phyloP scores from a whole-genome alignment of 2,113 vertebrate species.

The Petroica traversi region DNA sequence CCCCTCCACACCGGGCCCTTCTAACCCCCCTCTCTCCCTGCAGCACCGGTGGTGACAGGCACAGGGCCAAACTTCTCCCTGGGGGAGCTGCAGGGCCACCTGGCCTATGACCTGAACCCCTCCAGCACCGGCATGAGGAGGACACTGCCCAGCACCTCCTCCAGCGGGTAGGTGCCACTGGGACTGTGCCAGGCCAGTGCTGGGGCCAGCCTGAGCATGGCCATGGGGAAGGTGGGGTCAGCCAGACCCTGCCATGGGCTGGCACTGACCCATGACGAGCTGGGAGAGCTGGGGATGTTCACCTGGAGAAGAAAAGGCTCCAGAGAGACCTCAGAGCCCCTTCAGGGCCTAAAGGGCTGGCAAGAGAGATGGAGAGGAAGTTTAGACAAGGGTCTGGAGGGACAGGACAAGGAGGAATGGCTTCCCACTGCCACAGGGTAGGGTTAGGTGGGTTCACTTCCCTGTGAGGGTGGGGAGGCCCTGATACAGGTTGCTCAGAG shows the following conservation, averaged over 20 bases:
- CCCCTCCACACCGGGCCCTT: not conserved
- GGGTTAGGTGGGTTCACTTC: not conserved
- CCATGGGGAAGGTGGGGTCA: rapidly evolving
- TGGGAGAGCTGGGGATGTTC: not conserved
- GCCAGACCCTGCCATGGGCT: rapidly evolving
- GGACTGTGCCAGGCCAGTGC: rapidly evolving
- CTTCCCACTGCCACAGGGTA: not conserved
- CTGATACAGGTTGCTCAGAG: not conserved
- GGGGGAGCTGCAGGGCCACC: conserved; percentile 94
- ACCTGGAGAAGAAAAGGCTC: not conserved
- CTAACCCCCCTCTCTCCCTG: not conserved
- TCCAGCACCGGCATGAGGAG: conserved; percentile 89
- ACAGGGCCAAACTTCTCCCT: conserved; percentile 93
- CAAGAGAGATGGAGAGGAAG: not conserved
- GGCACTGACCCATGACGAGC: not conserved
- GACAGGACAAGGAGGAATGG: not conserved
- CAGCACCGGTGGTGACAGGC: conserved; percentile 92
- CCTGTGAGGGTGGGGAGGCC: rapidly evolving
- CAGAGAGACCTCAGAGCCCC: not conserved
- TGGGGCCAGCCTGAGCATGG: rapidly evolving
- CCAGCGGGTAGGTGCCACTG: conserved; percentile 82
- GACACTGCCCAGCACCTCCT: conserved; percentile 92
- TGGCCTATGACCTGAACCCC: conserved; percentile 96
- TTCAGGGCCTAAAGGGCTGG: not conserved
- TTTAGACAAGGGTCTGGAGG: not conserved